Conservation (phyloP, 2,797 vertebrate species). For the Pampus argenteus region DNA sequence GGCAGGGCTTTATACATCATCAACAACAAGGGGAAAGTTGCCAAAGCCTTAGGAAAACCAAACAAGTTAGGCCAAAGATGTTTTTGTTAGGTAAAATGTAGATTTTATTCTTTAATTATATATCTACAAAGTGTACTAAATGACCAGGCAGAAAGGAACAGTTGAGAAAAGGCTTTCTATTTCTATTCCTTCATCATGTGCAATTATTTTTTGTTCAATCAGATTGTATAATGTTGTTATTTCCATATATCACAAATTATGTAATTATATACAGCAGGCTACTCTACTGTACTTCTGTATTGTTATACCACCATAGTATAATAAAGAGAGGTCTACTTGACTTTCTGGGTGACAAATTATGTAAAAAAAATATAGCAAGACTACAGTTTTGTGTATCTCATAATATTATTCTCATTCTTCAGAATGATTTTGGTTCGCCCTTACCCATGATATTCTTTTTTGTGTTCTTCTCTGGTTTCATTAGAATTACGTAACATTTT, state of each 20-base stretch:
- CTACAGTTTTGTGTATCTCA: too few species aligned
- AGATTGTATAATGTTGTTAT: background rate
- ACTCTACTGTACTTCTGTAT: too few species aligned
- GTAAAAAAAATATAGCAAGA: background rate
- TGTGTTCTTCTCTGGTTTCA: constrained; percentile 73
- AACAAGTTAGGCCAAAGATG: constrained; percentile 23
- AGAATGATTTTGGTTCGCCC: background rate
- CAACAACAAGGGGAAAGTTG: constrained; percentile 30
- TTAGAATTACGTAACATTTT: constrained; percentile 82
- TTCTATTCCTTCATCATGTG: too few species aligned
- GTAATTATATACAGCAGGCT: background rate
- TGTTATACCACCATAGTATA: too few species aligned
- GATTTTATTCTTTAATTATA: constrained; percentile 19
- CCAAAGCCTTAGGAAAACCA: constrained; percentile 48
- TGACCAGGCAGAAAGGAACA: background rate
- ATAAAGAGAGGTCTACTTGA: background rate
- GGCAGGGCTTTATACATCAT: constrained; percentile 58
- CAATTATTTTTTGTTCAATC: background rate
- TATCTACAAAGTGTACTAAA: background rate
- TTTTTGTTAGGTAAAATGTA: constrained; percentile 5
- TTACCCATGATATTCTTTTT: constrained; percentile 67
- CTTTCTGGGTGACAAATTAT: background rate
- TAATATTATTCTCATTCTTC: background rate
- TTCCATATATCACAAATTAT: background rate
- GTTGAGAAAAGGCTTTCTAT: too few species aligned